phyloP scores from a whole-genome alignment of 2,888 invertebrate genomes.

The Himalopsyche japonica region DNA sequence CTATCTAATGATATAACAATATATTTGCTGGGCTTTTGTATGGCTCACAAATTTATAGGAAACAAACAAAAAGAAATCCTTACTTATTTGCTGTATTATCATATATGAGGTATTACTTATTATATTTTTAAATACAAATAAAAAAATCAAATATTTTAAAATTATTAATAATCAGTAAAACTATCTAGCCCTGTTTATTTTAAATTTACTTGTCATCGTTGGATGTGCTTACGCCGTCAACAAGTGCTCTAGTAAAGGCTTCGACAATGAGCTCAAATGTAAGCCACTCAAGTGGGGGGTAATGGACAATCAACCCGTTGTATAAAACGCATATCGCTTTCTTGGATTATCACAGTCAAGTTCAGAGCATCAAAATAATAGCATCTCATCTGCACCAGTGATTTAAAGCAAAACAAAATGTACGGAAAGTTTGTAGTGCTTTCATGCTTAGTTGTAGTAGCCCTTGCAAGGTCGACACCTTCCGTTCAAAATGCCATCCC shows the following conservation, averaged over 20 bases:
- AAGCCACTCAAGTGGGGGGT: not conserved
- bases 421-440: slow-evolving; percentile 58
- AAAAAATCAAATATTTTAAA: too few relatives aligned
- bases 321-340: slow-evolving; percentile 15
- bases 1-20: too few relatives aligned
- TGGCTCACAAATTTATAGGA: too few relatives aligned
- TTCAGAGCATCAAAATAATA: slow-evolving; percentile 23
- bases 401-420: slow-evolving; percentile 14
- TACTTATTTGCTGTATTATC: too few relatives aligned
- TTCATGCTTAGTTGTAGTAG: slow-evolving; percentile 59
- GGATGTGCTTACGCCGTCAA: not conserved
- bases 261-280: not conserved
- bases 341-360: slow-evolving; percentile 30
- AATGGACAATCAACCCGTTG: not conserved
- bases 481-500: slow-evolving; percentile 54
- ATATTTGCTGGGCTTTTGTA: too few relatives aligned
- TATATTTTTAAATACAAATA: too few relatives aligned
- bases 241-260: slow-evolving; percentile 2
- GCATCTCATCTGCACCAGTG: slow-evolving; percentile 18
- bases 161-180: not conserved
- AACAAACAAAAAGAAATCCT: too few relatives aligned
- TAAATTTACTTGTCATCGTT: not conserved
- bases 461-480: slow-evolving; percentile 58
- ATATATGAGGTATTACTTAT: too few relatives aligned
- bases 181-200: not conserved